Base-by-base conservation (phyloP, 1,140 invertebrate species). In the Bathynomus jamesi region DNA sequence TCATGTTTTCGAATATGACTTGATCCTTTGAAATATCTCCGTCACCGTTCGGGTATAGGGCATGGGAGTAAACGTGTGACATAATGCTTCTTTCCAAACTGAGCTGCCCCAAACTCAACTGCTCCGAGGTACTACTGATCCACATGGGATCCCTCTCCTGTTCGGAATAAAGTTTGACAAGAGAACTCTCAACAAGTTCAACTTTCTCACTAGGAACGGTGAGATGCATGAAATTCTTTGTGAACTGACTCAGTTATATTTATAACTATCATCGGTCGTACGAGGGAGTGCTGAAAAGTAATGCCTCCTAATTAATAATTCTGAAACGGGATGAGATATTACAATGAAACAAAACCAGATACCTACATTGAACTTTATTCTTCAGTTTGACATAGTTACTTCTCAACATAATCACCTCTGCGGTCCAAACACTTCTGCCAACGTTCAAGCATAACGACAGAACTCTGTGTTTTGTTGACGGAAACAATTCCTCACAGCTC, bases 41-140 rank as follows among this genome's bases (percentile, higher is more conserved):
- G 81, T 99, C 96, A 3, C 94, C 94, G 83, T 99, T 99, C 5
- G 96, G 96, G 84, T 95, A 98, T 79, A 99, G 86, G 31, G 96
- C 94, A 81, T 94, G 88, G 28, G 89, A 87, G 83, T 99, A 99
- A 40, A 99, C 91, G 25, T 91, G 86, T 28, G 90, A 91, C 85
- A 98, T 95, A 10, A 87, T 78, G 30, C 81, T 80, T n/a, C 87
- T 79, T 75, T 87, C 87, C 67, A 88, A 80, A 27, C 83, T 82
- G 68, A 83, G 78, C 65, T 81, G 78, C 0, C 83, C 84, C 21
- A 67, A 65, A 13, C 61, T 32, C 27, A 72, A 32, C 75, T 85
- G 83, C 28, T 85, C 82, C 28, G 74, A 73, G 4, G 73, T 71
- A 46, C 73, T 75, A 65, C 73, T 75, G 28, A 75, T 86, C 89